Evolutionary conservation across 2,888 invertebrate genomes (phyloP), one percentile per base, ranked within the genome.

Genomic region (Caenorhabditis drosophilae): DNA sequence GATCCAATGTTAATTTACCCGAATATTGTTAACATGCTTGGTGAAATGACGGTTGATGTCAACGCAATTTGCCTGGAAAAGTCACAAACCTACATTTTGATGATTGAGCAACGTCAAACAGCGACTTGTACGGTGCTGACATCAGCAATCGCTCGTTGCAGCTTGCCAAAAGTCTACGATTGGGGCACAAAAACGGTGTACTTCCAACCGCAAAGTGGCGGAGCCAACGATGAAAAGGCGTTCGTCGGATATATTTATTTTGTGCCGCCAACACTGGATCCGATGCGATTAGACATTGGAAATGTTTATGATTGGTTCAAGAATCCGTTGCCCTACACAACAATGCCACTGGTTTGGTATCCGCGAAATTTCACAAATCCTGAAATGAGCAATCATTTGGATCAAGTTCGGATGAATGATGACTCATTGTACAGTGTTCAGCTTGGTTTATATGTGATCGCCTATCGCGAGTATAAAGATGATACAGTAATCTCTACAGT

Each of bases 1-100:
- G 79, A 76, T 46, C 83, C 84, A 18, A 78, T 83, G 76, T 51
- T 83, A 38, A 78, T 83, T 59, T 81, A 82, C 0, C 95, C 95
- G 0, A 93, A 95, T 84, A 92, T 92, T 82, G 96, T 95, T 4
- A 94, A 93, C 85, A 96, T 97, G 96, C 87, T 97, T 70, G 97
- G 97, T 6, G 97, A 96, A 3, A 93, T 93, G 1, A 90, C 94
- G 52, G 92, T 98, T 36, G 95, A 96, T 83, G 91, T 98, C 66
- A 95, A 96, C 0, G 97, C 96, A 0, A 93, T 95, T 11, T 98
- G 97, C 84, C 92, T 96, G 84, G 88, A 89, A 70, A 88, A 72
- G 6, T 44, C 79, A 15, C 76, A 81, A 57, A 80, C 78, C 9
- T 82, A 82, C 63, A 75, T 78, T 56, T 67, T 82, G 22, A 80